Evolutionary conservation across 2,113 vertebrate genomes (phyloP).

Genomic region (Hippocampus zosterae): DNA sequence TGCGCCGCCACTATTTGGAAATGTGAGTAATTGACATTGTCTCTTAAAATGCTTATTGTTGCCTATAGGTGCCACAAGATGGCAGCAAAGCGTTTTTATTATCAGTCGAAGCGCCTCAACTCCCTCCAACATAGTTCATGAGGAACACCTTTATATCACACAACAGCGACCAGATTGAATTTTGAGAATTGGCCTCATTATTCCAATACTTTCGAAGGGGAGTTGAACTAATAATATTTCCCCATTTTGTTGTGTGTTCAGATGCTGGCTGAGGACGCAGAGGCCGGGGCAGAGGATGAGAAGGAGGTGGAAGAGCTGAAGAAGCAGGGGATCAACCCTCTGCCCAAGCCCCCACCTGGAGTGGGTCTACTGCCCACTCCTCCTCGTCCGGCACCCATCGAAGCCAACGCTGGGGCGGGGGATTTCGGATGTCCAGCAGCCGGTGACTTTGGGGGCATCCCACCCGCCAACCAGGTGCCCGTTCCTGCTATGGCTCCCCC

Average conservation of each 20-base stretch:
- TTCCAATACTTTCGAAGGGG: not conserved
- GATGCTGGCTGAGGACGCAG: constrained; percentile 91
- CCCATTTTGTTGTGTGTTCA: constrained; percentile 32
- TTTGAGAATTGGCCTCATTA: not conserved
- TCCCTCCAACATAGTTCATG: not conserved
- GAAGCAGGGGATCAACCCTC: constrained; percentile 92
- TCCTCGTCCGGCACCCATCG: constrained; percentile 64
- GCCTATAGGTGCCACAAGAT: not conserved
- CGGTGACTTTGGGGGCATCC: constrained; percentile 45
- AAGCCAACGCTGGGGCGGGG: constrained; percentile 59
- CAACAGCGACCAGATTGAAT: no score
- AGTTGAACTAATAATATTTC: not conserved
- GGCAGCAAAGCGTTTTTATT: not conserved
- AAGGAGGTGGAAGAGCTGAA: constrained; percentile 96
- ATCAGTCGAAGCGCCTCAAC: not conserved
- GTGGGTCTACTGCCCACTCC: constrained; percentile 83
- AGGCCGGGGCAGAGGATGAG: constrained; percentile 91
- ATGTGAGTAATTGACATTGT: not conserved
- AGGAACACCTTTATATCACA: not conserved
- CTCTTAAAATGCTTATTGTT: not conserved
- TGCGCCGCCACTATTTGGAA: not conserved
- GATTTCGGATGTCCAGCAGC: constrained; percentile 54
- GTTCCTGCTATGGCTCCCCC: constrained; percentile 51
- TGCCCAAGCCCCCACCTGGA: constrained; percentile 82
- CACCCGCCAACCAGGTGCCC: constrained; percentile 56